Conservation (phyloP, 2,888 invertebrate species). For the Rhopalosiphum nymphaeae region DNA sequence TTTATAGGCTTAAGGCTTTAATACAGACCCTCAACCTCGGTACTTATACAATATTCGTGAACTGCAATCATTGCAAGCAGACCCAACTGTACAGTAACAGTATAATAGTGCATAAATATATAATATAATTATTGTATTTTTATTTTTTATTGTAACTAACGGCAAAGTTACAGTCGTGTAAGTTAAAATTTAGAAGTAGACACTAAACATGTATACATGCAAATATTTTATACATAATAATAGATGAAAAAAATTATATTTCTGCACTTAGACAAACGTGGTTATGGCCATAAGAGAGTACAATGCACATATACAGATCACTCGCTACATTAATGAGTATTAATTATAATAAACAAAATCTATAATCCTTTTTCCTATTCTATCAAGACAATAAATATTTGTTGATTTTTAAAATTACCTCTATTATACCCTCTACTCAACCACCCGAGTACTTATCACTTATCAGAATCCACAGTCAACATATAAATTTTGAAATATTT, state of each 20-base stretch:
- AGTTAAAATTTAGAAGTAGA: not conserved
- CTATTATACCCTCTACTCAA: not conserved
- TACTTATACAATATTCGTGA: not conserved
- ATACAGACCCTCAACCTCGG: conserved; percentile 1
- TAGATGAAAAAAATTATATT: not conserved
- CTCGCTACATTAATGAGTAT: not conserved
- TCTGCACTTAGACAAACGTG: not conserved
- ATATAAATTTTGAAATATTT: not conserved
- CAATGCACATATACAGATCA: not conserved
- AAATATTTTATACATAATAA: not conserved
- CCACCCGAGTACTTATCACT: not conserved
- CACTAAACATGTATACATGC: not conserved
- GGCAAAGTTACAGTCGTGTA: not conserved
- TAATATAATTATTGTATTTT: not conserved
- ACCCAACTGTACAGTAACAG: not conserved
- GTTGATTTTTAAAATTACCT: not conserved
- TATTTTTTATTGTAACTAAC: not conserved
- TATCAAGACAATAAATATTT: not conserved
- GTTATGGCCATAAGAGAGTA: not conserved
- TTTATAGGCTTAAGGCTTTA: not conserved
- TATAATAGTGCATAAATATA: not conserved
- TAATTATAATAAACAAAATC: not conserved
- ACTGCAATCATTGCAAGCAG: not conserved
- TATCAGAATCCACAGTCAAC: not conserved
- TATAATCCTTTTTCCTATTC: not conserved